These are phyloP conservation scores for Drosophila chauvacae DNA, from an alignment of 1,140 invertebrate genomes.

Conservation along the genomic window DNA sequence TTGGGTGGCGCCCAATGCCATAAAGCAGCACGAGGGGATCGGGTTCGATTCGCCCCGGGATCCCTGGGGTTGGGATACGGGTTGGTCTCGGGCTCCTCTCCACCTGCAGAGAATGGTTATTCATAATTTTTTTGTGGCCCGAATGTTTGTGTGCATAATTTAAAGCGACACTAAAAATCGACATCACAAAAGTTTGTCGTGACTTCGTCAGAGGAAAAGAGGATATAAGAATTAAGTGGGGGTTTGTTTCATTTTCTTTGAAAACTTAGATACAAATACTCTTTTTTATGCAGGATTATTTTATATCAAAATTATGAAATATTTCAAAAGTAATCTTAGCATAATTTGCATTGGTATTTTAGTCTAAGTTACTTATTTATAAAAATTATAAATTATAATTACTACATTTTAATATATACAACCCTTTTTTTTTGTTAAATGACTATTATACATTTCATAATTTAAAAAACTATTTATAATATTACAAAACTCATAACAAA, in stretches of 20 bases:
- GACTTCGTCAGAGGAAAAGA: conserved; percentile 3
- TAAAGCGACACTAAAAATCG: conserved; percentile 57
- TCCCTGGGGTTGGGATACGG: conserved; percentile 6
- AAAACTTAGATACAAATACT: not conserved
- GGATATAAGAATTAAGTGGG: not conserved
- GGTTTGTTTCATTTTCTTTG: not conserved
- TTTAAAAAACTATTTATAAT: too few relatives aligned
- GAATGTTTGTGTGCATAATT: conserved; percentile 36
- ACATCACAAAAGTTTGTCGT: conserved; percentile 15
- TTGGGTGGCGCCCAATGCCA: conserved; percentile 72
- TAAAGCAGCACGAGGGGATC: conserved; percentile 58
- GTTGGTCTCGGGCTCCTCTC: conserved; percentile 5
- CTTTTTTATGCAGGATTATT: not conserved
- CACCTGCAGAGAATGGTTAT: conserved; percentile 62
- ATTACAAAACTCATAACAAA: too few relatives aligned
- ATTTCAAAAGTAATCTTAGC: not conserved
- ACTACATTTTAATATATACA: too few relatives aligned
- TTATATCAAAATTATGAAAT: not conserved
- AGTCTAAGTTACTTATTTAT: too few relatives aligned
- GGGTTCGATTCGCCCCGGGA: conserved; percentile 36
- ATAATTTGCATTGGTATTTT: too few relatives aligned
- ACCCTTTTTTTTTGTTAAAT: too few relatives aligned
- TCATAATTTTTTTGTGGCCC: conserved; percentile 55
- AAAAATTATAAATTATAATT: too few relatives aligned
- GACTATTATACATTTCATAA: too few relatives aligned